Percentiles rank a stretch among this genome's conserved stretches.
Conservation (phyloP, 1,140 invertebrate genomes). For the Eciton burchellii region DNA sequence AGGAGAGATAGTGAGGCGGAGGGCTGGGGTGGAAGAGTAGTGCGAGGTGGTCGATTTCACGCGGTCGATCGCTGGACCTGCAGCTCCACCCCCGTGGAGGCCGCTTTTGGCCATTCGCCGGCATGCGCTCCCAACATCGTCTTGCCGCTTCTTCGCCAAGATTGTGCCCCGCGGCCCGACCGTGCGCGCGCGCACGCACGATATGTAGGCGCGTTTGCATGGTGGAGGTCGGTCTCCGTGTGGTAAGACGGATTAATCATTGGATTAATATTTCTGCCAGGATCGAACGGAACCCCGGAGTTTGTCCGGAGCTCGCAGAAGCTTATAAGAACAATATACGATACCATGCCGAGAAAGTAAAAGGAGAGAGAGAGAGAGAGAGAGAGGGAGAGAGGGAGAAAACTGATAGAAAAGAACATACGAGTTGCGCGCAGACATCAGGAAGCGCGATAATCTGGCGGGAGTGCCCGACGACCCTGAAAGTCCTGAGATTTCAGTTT, state of each 20-base stretch:
- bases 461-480: not conserved
- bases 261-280: not conserved
- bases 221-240: not conserved
- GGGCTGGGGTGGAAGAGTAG: slow-evolving; percentile 64
- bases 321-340: not conserved
- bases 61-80: slow-evolving; percentile 75
- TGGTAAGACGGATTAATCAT: not conserved
- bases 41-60: slow-evolving; percentile 75
- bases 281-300: not conserved
- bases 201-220: no score
- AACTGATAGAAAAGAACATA: not conserved
- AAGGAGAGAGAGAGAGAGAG: not conserved
- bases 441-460: not conserved
- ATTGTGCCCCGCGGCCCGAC: slow-evolving; percentile 10
- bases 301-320: not conserved
- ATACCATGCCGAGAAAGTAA: no score
- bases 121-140: slow-evolving; percentile 44
- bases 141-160: slow-evolving; percentile 47
- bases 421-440: no score
- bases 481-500: not conserved
- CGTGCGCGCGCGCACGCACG: slow-evolving; percentile 27
- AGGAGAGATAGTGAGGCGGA: slow-evolving; percentile 66
- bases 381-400: no score
- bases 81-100: slow-evolving; percentile 73
- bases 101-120: slow-evolving; percentile 68